phyloP scores from a whole-genome alignment of 2,888 invertebrate genomes.

The Drosophila ustulata region DNA sequence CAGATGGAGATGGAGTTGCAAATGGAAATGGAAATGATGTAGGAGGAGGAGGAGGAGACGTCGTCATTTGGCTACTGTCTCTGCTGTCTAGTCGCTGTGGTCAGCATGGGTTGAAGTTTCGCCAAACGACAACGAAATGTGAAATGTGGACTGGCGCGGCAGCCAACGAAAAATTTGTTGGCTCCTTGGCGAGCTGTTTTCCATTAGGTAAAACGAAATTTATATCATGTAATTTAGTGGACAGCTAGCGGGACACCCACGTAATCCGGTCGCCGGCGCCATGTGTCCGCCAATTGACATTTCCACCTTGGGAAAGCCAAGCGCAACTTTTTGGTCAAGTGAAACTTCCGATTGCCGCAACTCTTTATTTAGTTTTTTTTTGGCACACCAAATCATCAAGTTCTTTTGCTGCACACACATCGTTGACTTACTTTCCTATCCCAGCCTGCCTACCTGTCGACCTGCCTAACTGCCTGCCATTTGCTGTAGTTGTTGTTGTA shows the following conservation, averaged over 20 bases:
- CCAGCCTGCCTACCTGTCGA: neutral
- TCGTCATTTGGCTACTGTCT: slow-evolving; percentile 31
- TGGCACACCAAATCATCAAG: slow-evolving; percentile 43
- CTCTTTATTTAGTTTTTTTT: slow-evolving; percentile 9
- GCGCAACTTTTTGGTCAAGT: slow-evolving; percentile 7
- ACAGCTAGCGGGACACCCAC: slow-evolving; percentile 43
- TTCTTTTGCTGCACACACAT: slow-evolving; percentile 24
- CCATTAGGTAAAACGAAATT: slow-evolving; percentile 66
- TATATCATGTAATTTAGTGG: slow-evolving; percentile 70
- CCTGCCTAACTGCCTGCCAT: slow-evolving; percentile 25
- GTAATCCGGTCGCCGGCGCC: slow-evolving; percentile 30
- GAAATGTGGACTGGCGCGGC: slow-evolving; percentile 29
- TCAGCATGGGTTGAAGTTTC: slow-evolving; percentile 19
- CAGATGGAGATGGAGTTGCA: neutral
- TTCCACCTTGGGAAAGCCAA: slow-evolving; percentile 41
- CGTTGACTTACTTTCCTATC: slow-evolving; percentile 50
- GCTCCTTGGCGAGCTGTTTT: slow-evolving; percentile 43
- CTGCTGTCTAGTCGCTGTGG: slow-evolving; percentile 26
- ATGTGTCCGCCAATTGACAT: slow-evolving; percentile 40
- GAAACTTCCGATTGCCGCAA: slow-evolving; percentile 45
- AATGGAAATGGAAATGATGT: slow-evolving; percentile 37
- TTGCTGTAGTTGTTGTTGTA: slow-evolving; percentile 14
- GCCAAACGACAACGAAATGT: slow-evolving; percentile 34
- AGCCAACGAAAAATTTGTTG: slow-evolving; percentile 4
- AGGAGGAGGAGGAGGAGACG: slow-evolving; percentile 8